Conservation (phyloP, 2,797 vertebrate genomes). For the Hybognathus amarus region DNA sequence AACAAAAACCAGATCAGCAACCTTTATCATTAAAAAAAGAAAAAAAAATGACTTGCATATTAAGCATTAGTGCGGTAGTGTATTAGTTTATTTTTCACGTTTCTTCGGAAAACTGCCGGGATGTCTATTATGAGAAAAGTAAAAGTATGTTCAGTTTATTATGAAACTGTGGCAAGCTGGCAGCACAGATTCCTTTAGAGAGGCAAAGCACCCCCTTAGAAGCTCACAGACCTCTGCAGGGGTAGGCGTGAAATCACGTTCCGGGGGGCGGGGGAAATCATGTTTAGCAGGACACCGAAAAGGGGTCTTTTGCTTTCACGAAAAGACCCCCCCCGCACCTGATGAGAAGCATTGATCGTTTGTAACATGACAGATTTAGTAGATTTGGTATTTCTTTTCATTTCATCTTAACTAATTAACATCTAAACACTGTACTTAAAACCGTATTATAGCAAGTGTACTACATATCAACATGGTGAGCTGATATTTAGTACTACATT, state of each 20-base stretch:
- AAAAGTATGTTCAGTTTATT: background rate
- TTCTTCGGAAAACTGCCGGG: background rate
- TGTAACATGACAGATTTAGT: background rate
- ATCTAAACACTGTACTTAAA: background rate
- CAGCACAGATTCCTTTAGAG: background rate
- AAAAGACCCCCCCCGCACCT: too few relatives aligned
- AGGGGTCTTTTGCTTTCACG: too few relatives aligned
- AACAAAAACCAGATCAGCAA: too few relatives aligned
- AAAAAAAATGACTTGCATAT: background rate
- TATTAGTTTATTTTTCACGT: background rate
- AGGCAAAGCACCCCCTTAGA: background rate
- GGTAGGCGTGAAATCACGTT: too few relatives aligned
- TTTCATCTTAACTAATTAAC: background rate
- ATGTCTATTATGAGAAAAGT: background rate
- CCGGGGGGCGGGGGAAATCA: too few relatives aligned
- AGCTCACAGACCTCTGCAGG: too few relatives aligned
- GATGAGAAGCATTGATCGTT: background rate
- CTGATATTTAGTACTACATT: background rate
- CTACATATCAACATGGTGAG: background rate
- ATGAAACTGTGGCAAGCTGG: background rate
- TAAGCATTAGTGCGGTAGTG: background rate
- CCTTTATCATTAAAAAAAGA: too few relatives aligned
- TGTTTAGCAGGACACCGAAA: too few relatives aligned
- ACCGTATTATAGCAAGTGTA: background rate
- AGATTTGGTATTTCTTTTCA: background rate